Base-by-base conservation (phyloP, 2,888 invertebrate species). In the Amphipoea lucens region DNA sequence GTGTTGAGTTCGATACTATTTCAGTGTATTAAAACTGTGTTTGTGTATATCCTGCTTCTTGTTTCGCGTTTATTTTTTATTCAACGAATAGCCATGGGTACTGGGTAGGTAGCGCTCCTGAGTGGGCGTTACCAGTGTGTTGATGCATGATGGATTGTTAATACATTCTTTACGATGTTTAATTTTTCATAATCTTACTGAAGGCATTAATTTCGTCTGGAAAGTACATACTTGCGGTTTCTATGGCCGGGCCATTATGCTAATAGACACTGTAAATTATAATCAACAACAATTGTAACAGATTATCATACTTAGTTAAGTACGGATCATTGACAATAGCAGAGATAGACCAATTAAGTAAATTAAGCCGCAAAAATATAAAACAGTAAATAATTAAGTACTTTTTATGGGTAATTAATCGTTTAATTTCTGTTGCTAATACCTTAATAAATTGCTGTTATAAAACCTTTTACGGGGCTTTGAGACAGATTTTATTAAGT, bases 11-110 rank as follows among this genome's bases (percentile, higher is more conserved):
- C 6, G 36, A 63, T 45, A 36, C 29, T 42, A 62, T 42, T 60
- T 62, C 7, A 23, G 17, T 29, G 42, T 36, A 54, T 29, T 54
- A 65, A 20, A 76, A 57, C 57, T 20, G 40, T 48, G 57, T 60
- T 57, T 73, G 54, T 0, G 12, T 40, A 85, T 63, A 73, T 36
- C 29, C 45, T 51, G 66, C 29, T 63, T 78, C 69, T 73, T 60
- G 66, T 86, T 86, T 76, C 42, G 62, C 62, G 42, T 78, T 74
- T 86, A 86, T 87, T 89, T 87, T 84, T 89, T 89, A 86, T 87
- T 87, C 74, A 65, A 62, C 81, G 76, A 81, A 89, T 81, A 83
- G 65, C 79, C 77, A 83, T 77, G 79, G 74, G 67, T 62, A 81
- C 17, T 66, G 78, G 68, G 73, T 70, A 76, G 77, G 71, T 67